Evolutionary conservation across 2,797 vertebrate species (phyloP).

Genomic region (Cephalopachus bancanus): DNA sequence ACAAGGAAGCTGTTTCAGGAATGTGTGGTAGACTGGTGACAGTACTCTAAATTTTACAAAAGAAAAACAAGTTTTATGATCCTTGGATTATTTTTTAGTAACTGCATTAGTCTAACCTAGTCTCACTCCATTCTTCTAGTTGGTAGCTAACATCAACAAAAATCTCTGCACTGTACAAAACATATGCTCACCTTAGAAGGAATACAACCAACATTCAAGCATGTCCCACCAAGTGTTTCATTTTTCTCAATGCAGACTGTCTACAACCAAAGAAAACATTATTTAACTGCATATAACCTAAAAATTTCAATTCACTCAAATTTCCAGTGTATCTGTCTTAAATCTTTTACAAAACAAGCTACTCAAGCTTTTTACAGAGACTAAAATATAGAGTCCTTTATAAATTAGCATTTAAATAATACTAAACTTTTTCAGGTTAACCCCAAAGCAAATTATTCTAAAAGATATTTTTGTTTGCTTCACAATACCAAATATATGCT

Average conservation of each 20-base stretch:
- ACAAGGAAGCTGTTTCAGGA: not conserved
- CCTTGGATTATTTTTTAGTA: not conserved
- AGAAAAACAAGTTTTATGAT: not conserved
- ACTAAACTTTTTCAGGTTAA: conserved; percentile 26
- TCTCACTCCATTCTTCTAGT: conserved; percentile 3
- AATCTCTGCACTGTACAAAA: not conserved
- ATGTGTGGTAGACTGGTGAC: not conserved
- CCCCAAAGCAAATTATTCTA: conserved; percentile 51
- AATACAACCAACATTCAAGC: conserved; percentile 99
- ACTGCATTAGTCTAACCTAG: conserved; percentile 13
- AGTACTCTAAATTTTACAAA: conserved; percentile 11
- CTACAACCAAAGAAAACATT: conserved; percentile 87
- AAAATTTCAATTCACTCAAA: conserved; percentile 41
- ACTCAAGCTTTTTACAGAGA: conserved; percentile 2
- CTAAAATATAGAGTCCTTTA: not conserved
- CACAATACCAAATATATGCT: not conserved
- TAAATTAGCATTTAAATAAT: conserved; percentile 55
- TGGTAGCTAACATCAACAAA: not conserved
- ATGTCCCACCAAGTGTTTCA: conserved; percentile 96
- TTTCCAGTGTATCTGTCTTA: conserved; percentile 15
- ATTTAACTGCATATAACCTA: conserved; percentile 46
- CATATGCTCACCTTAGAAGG: conserved; percentile 95
- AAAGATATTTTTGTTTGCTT: conserved; percentile 37
- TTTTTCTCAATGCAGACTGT: conserved; percentile 98
- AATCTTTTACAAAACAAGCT: conserved; percentile 51